These are phyloP conservation scores for Pocillopora damicornis DNA, from an alignment of 64 coral and sea anemone genomes.

Conservation along the genomic window DNA sequence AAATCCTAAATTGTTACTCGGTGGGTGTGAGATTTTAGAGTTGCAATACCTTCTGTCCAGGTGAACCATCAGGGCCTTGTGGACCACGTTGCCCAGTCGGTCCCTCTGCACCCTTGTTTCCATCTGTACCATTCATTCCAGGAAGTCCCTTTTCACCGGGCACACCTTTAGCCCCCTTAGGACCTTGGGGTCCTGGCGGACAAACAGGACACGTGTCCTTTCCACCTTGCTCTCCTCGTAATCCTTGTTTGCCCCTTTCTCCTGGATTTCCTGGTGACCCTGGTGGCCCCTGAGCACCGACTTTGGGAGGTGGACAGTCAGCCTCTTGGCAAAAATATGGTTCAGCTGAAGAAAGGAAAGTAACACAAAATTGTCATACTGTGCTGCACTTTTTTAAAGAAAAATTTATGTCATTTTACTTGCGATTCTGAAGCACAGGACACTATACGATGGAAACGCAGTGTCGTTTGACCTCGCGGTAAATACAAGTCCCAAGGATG, in stretches of 20 bases:
- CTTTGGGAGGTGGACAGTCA: conserved; percentile 20
- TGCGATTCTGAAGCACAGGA: too few relatives aligned
- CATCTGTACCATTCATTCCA: conserved; percentile 47
- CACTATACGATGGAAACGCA: too few relatives aligned
- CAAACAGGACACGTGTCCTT: conserved; percentile 50
- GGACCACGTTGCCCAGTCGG: conserved; percentile 37
- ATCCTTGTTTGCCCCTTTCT: conserved; percentile 21
- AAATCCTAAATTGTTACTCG: background rate
- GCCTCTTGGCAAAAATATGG: conserved; percentile 24
- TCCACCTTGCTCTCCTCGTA: conserved; percentile 39
- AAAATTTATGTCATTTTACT: too few relatives aligned
- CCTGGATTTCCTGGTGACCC: conserved; percentile 52
- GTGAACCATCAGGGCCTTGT: conserved; percentile 35
- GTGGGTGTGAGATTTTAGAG: background rate
- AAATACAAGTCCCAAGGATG: too few relatives aligned
- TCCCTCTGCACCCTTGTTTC: conserved; percentile 42
- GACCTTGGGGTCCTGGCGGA: conserved; percentile 43
- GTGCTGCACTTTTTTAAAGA: too few relatives aligned
- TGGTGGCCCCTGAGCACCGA: conserved; percentile 5
- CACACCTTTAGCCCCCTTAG: conserved; percentile 28
- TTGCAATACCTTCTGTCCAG: conserved; percentile 7
- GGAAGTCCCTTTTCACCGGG: conserved; percentile 31
- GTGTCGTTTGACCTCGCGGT: too few relatives aligned
- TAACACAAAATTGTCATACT: background rate
- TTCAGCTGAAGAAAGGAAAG: conserved; percentile 18